phyloP scores from a whole-genome alignment of 2,888 invertebrate species.

The Leistus spinibarbis region DNA sequence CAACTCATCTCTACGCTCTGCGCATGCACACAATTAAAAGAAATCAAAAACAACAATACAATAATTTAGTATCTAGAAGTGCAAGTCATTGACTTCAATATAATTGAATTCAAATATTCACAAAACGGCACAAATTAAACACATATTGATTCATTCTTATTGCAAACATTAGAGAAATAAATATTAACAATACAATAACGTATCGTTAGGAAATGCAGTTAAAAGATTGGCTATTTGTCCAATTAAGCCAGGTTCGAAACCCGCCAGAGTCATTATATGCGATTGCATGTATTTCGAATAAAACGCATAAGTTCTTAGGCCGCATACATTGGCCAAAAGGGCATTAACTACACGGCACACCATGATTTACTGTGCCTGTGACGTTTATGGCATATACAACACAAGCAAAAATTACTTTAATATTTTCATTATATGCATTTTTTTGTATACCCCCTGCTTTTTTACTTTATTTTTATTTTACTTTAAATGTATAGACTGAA shows the following conservation, averaged over 20 bases:
- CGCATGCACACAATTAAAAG: too few species aligned
- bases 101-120: too few species aligned
- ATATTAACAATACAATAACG: neutral
- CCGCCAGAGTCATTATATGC: neutral
- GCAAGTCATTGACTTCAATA: too few species aligned
- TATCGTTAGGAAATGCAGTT: neutral
- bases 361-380: constrained; percentile 4
- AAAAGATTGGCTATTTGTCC: neutral
- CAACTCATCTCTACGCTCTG: too few species aligned
- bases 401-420: neutral
- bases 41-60: too few species aligned
- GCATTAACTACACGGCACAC: constrained; percentile 4
- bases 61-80: too few species aligned
- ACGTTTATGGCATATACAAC: neutral
- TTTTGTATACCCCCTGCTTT: too few species aligned
- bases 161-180: too few species aligned
- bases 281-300: constrained; percentile 4
- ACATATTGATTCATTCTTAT: neutral
- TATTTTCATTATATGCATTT: too few species aligned
- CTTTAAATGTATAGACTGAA: too few species aligned
- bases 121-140: too few species aligned
- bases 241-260: neutral
- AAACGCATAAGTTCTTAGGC: neutral
- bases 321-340: constrained; percentile 4
- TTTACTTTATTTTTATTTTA: too few species aligned